Evolutionary conservation across 1,140 invertebrate species (phyloP), one percentile per base, ranked within the genome.

Genomic region (Eumaeus atala): DNA sequence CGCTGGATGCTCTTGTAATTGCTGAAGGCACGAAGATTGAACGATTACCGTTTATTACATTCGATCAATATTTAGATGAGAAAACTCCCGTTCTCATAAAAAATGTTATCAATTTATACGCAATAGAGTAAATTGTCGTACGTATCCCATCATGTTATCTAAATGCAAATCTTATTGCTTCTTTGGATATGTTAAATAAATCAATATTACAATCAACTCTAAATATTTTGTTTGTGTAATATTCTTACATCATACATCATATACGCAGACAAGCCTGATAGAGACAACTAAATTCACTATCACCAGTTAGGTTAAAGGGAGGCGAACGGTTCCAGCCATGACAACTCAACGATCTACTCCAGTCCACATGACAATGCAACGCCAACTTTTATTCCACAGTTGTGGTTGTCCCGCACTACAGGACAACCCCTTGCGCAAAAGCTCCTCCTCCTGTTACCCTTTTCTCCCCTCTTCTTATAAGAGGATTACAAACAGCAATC

Each of bases 121-220:
- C 66, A 67, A 77, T 77, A 81, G 67, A 73, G 79, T 77, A 74
- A 82, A 70, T 60, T 54, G 56, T 51, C 57, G 58, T 54, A 57
- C 59, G 66, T 54, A 55, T 59, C 54, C 57, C 62, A 54, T 69
- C 53, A 61, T 59, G 70, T 77, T 83, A 82, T 85, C 82, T 85
- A 85, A 84, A 85, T 85, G 82, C 82, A 84, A 85, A 85, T 85
- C 77, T 72, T 72, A 80, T 80, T 77, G 77, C 74, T 79, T 78
- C 74, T 66, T 69, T 80, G 72, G 75, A 77, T 78, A 74, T 78
- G 70, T 70, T 72, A 72, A 66, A 85, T 84, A 81, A 86, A 84
- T 86, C 75, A 82, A 70, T 69, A 67, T 68, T 71, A 62, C 61
- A 51, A 65, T 52, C 62, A 62, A 62, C 60, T 53, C 56, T 60